A percentile compares a stretch with the other conserved stretches of the same genome.
phyloP scores from a whole-genome alignment of 92 coral and sea anemone genomes.

The Meandrina meandrites region DNA sequence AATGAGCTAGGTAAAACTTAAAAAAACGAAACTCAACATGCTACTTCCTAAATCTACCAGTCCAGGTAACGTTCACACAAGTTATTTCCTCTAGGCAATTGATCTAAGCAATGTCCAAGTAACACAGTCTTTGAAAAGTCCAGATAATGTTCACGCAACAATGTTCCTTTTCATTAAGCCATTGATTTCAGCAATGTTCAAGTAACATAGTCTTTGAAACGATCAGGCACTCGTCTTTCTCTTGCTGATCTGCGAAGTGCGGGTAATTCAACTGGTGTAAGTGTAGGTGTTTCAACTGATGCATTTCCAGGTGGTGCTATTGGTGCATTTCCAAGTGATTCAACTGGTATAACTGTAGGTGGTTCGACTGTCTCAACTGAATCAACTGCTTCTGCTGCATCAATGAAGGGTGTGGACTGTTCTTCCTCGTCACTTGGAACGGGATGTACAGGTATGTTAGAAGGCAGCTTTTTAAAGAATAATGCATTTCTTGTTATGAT shows the following conservation, averaged over 20 bases:
- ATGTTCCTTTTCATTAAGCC: neutral
- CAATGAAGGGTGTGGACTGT: constrained; percentile 19
- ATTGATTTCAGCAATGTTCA: neutral
- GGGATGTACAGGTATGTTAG: constrained; percentile 15
- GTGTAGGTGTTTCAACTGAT: too few species aligned
- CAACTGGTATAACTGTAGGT: neutral
- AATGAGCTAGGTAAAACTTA: neutral
- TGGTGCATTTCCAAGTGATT: neutral
- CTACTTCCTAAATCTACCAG: too few species aligned
- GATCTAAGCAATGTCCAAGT: neutral
- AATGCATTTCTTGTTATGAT: constrained; percentile 25
- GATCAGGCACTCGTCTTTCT: constrained; percentile 1
- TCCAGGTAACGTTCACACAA: neutral
- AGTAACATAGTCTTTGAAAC: constrained; percentile 3
- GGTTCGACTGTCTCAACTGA: constrained; percentile 9
- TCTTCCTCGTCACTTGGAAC: constrained; percentile 30
- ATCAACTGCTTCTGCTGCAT: constrained; percentile 16
- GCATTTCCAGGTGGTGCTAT: too few species aligned
- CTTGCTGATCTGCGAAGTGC: constrained; percentile 11
- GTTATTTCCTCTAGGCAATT: neutral
- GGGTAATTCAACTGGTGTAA: too few species aligned
- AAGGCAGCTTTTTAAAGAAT: constrained; percentile 34
- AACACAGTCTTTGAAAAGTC: neutral
- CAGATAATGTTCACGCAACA: neutral
- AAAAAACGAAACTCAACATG: neutral